phyloP scores from a whole-genome alignment of 2,797 vertebrate genomes.

The Hozukius guyotensis region DNA sequence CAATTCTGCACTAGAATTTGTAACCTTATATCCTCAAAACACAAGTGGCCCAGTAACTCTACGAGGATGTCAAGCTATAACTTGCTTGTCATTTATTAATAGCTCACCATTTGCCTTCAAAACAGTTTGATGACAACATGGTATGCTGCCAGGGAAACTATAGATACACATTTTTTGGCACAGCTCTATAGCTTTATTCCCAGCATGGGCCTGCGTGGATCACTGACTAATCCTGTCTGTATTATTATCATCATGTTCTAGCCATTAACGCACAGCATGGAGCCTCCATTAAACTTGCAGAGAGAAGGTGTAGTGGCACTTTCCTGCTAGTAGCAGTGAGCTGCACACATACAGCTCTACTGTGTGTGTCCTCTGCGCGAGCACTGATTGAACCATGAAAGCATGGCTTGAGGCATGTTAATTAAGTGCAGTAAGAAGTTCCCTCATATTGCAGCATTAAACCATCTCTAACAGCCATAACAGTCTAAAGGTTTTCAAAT shows the following conservation, averaged over 20 bases:
- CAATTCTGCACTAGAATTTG: background rate
- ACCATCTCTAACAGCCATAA: no score
- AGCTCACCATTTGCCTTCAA: conserved; percentile 3
- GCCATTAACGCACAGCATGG: background rate
- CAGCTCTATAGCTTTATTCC: conserved; percentile 21
- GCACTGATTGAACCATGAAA: conserved; percentile 73
- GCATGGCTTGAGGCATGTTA: background rate
- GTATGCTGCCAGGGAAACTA: conserved; percentile 14
- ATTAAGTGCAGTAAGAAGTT: background rate
- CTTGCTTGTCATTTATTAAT: conserved; percentile 15
- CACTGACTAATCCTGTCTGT: conserved; percentile 8
- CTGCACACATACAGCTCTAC: background rate
- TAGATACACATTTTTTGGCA: background rate
- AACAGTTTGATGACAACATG: conserved; percentile 25
- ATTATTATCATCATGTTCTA: conserved; percentile 15
- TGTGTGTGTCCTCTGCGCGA: conserved; percentile 57
- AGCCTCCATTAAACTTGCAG: background rate
- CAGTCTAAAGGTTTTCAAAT: conserved; percentile 46
- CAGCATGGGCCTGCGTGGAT: background rate
- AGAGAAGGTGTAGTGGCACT: conserved; percentile 20
- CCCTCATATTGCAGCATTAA: background rate
- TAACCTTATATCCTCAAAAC: background rate
- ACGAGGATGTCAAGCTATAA: background rate
- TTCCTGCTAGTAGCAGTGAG: conserved; percentile 25
- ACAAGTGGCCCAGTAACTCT: background rate